These are phyloP conservation scores for Dryadula phaetusa DNA, from an alignment of 2,888 invertebrate genomes.

Conservation along the genomic window DNA sequence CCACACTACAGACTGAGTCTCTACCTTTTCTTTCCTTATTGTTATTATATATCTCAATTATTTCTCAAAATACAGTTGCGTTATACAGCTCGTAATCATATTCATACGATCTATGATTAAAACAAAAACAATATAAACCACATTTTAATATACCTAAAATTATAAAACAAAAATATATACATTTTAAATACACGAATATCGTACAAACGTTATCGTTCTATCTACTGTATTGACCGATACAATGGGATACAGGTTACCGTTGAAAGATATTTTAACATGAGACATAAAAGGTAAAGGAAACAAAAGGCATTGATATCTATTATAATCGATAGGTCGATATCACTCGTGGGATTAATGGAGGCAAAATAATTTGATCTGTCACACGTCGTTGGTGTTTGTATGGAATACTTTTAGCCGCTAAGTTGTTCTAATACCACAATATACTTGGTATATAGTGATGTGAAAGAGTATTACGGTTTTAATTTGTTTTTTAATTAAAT, in stretches of 20 bases:
- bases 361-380: constrained; percentile 2
- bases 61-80: too few relatives aligned
- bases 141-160: neutral
- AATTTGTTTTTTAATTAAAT: too few relatives aligned
- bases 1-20: too few relatives aligned
- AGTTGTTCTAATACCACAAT: neutral
- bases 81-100: too few relatives aligned
- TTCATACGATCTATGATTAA: too few relatives aligned
- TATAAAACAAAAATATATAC: neutral
- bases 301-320: constrained; percentile 19
- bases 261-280: constrained; percentile 16
- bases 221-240: constrained; percentile 8
- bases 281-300: constrained; percentile 19
- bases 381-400: neutral
- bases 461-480: too few relatives aligned
- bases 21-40: too few relatives aligned
- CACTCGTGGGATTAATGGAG: constrained; percentile 16
- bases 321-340: constrained; percentile 17
- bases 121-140: neutral
- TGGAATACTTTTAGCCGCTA: neutral
- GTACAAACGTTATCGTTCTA: neutral
- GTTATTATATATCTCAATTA: too few relatives aligned
- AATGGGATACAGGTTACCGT: neutral
- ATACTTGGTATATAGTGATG: neutral
- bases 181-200: neutral